phyloP scores from a whole-genome alignment of 2,113 vertebrate species.

The Ceyx margarethae region DNA sequence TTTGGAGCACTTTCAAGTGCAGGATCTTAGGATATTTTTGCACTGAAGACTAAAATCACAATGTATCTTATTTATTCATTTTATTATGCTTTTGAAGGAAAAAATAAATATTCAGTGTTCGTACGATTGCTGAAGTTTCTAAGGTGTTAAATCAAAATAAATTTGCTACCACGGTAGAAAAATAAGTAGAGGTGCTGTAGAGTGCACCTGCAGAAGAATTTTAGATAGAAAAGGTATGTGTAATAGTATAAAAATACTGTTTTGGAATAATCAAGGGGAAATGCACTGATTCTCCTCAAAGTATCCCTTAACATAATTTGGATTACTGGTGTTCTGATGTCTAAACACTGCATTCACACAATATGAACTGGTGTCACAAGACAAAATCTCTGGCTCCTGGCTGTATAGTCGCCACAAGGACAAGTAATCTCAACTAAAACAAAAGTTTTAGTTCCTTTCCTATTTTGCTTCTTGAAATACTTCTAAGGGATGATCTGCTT shows the following conservation, averaged over 20 bases:
- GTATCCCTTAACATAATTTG: background rate
- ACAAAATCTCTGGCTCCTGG: background rate
- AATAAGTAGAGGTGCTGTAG: background rate
- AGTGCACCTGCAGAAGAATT: background rate
- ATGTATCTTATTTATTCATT: background rate
- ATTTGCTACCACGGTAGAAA: background rate
- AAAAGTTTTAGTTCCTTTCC: background rate
- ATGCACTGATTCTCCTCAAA: background rate
- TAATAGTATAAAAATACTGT: background rate
- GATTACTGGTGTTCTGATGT: rapidly evolving
- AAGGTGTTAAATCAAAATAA: background rate
- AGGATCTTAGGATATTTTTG: background rate
- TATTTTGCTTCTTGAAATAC: background rate
- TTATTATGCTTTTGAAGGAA: background rate
- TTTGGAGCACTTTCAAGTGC: background rate
- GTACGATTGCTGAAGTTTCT: background rate
- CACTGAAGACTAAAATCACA: background rate
- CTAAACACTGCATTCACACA: background rate
- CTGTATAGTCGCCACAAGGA: background rate
- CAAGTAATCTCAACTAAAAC: background rate
- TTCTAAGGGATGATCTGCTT: background rate
- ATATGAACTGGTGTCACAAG: background rate
- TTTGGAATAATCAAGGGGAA: background rate
- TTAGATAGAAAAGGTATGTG: background rate
- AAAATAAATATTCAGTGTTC: background rate